phyloP scores from a whole-genome alignment of 2,797 vertebrate genomes.

The Rallus crepitans region DNA sequence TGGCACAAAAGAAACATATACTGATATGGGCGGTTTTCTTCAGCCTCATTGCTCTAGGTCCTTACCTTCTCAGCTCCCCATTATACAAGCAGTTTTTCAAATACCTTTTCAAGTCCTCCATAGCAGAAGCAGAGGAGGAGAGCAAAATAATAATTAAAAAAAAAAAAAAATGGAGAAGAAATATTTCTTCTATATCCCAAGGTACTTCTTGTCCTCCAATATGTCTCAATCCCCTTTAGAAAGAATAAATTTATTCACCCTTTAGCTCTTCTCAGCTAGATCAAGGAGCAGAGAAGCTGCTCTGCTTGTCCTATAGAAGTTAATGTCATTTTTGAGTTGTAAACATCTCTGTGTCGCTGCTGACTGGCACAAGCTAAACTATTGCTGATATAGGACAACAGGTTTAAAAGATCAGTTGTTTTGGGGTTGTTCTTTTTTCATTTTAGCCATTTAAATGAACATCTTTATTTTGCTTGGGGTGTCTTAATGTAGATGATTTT shows the following conservation, averaged over 20 bases:
- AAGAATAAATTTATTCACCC: background rate
- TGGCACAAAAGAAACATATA: rapidly evolving
- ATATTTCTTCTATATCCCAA: background rate
- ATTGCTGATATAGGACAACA: rapidly evolving
- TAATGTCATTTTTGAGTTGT: background rate
- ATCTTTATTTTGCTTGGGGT: background rate
- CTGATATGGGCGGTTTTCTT: background rate
- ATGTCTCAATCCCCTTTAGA: background rate
- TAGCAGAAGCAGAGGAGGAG: background rate
- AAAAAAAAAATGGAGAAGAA: background rate
- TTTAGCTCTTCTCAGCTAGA: background rate
- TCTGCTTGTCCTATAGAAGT: background rate
- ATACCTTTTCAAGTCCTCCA: background rate
- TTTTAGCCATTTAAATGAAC: background rate
- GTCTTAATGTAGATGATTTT: background rate
- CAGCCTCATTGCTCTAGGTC: background rate
- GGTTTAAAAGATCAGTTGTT: background rate
- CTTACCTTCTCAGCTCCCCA: background rate
- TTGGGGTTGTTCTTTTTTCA: background rate
- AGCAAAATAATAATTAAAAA: background rate
- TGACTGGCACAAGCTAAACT: background rate
- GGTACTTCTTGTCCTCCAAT: background rate
- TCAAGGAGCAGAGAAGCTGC: background rate
- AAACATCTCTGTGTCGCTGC: background rate
- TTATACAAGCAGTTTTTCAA: background rate